Evolutionary conservation across 2,797 vertebrate species (phyloP), one percentile per base, ranked within the genome.

Genomic region (Clarias platycephalus): DNA sequence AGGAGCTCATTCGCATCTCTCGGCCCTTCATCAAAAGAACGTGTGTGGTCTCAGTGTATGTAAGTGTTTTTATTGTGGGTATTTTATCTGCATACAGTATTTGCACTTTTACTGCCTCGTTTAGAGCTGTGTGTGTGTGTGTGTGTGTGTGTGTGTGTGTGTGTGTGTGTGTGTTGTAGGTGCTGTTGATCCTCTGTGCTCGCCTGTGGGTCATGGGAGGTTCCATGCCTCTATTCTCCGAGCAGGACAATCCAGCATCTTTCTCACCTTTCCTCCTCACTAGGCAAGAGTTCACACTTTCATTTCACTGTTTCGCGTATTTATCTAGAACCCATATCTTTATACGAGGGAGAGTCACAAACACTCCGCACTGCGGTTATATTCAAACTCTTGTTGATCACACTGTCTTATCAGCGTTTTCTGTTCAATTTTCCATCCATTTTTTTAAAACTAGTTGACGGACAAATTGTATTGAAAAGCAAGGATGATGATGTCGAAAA

Each of bases 181-280:
- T 97, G 89, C 89, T 92, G 75, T 78, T 97, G 0, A 92, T 98
- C 91, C 92, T 99, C 92, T 97, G 94, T 64, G 94, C 96, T 90
- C 95, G 98, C 63, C 92, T 99, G 87, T 96, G 96, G 96, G 95
- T 99, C 87, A 99, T 99, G 98, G 98, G 97, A 85, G 97, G 97
- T 68, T 98, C 97, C 85, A 97, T 99, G 97, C 98, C 98, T 0
- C 96, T 98, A 82, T 99, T 99, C 90, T 98, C 97, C 0, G 98
- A 99, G 89, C 98, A 99, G 91, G 98, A 99, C 93, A 99, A 99
- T 89, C 98, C 98, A 9, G 96, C 98, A 81, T 99, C 98, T 4
- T 98, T 98, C 93, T 98, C 97, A 0, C 96, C 97, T 0, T 93
- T 96, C 88, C 88, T 98, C 44, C 95, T 99, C 79, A 98, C 97